Conservation (phyloP, 2,888 invertebrate genomes). For the Nineta flava region DNA sequence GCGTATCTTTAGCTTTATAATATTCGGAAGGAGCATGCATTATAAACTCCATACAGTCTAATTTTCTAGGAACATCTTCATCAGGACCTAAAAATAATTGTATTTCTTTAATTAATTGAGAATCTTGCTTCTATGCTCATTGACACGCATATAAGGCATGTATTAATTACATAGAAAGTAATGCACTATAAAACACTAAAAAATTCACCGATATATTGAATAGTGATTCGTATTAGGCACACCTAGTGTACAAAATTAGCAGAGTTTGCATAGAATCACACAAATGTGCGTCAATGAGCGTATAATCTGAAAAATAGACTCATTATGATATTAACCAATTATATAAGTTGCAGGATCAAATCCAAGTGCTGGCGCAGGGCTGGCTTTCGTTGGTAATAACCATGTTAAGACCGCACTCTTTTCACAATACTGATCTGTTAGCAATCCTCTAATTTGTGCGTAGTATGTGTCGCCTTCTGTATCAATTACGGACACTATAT, state of each 20-base stretch:
- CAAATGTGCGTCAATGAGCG: neutral
- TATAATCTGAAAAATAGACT: neutral
- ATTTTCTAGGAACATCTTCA: conserved; percentile 72
- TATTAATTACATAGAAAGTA: too few species aligned
- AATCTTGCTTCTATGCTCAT: too few species aligned
- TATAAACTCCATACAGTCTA: conserved; percentile 79
- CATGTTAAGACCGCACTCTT: conserved; percentile 86
- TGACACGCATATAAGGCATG: too few species aligned
- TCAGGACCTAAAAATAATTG: conserved; percentile 53
- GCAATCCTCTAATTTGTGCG: conserved; percentile 75
- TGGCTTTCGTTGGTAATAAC: conserved; percentile 72
- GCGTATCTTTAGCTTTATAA: conserved; percentile 57
- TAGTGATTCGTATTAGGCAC: too few species aligned
- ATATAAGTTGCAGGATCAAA: conserved; percentile 84
- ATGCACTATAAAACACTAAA: too few species aligned
- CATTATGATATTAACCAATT: conserved; percentile 41
- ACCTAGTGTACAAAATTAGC: too few species aligned
- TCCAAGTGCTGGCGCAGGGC: conserved; percentile 57
- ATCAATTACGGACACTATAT: conserved; percentile 75
- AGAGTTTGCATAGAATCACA: neutral
- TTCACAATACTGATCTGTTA: conserved; percentile 85
- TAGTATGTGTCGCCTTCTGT: conserved; percentile 63
- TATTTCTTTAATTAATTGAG: neutral
- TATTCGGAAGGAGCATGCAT: conserved; percentile 91
- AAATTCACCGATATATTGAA: too few species aligned